A percentile compares a stretch with the other conserved stretches of the same genome.
phyloP scores from a whole-genome alignment of 2,888 invertebrate genomes.

The Caenorhabditis sp. region DNA sequence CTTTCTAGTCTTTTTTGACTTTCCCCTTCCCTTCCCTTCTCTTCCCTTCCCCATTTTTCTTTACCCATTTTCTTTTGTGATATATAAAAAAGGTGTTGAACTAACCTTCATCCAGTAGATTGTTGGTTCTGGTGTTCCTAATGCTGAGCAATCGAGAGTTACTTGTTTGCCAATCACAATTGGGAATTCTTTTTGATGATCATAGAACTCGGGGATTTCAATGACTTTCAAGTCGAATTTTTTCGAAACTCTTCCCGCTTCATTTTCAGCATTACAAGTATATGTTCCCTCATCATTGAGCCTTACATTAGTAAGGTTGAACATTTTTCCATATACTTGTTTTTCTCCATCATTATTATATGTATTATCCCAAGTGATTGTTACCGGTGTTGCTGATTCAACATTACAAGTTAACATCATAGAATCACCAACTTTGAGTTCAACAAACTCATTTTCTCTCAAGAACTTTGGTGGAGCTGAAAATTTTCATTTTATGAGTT shows the following conservation, averaged over 20 bases:
- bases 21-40: background rate
- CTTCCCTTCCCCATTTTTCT: background rate
- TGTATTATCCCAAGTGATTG: slow-evolving; percentile 39
- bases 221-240: slow-evolving; percentile 76
- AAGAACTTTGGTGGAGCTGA: slow-evolving; percentile 65
- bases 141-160: slow-evolving; percentile 75
- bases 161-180: slow-evolving; percentile 75
- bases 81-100: background rate
- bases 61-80: background rate
- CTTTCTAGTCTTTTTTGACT: background rate
- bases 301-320: slow-evolving; percentile 61
- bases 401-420: slow-evolving; percentile 71
- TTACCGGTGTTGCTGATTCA: slow-evolving; percentile 31
- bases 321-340: slow-evolving; percentile 46
- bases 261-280: slow-evolving; percentile 75
- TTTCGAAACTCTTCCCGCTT: slow-evolving; percentile 75
- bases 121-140: slow-evolving; percentile 75
- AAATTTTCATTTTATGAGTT: slow-evolving; percentile 15
- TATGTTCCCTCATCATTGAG: slow-evolving; percentile 76
- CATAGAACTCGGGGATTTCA: slow-evolving; percentile 73
- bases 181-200: slow-evolving; percentile 63
- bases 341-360: slow-evolving; percentile 13
- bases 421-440: slow-evolving; percentile 70
- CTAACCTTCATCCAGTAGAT: slow-evolving; percentile 75
- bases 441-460: slow-evolving; percentile 35